Evolutionary conservation across 2,888 invertebrate species (phyloP).

Genomic region (Ypsolopha sequella): DNA sequence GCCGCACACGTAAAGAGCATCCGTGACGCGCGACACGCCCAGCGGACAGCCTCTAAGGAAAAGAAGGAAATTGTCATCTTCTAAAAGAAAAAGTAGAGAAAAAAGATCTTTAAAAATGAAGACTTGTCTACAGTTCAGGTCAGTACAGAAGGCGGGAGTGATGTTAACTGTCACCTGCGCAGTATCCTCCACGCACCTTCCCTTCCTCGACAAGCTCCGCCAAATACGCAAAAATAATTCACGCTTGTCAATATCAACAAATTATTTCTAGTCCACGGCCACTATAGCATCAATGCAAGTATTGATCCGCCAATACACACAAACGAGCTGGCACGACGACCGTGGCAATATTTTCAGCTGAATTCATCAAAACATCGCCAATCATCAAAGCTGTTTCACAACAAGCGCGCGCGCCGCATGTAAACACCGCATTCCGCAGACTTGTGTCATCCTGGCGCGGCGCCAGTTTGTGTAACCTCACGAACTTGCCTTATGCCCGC

Average conservation of each 20-base stretch:
- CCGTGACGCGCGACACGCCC: constrained; percentile 79
- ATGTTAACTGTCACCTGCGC: no score
- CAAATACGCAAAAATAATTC: no score
- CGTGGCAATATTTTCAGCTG: neutral
- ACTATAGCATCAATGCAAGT: no score
- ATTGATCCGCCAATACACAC: no score
- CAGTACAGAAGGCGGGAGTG: no score
- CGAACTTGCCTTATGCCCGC: constrained; percentile 27
- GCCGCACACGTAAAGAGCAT: constrained; percentile 82
- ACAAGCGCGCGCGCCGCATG: constrained; percentile 22
- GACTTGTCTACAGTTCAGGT: neutral
- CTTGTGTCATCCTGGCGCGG: constrained; percentile 54
- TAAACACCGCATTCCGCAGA: constrained; percentile 54
- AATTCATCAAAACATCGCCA: neutral
- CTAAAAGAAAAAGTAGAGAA: no score
- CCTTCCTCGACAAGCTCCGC: neutral
- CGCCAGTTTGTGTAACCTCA: constrained; percentile 55
- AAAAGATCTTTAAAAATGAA: constrained; percentile 8
- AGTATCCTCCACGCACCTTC: no score
- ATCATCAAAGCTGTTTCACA: neutral
- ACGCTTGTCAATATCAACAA: no score
- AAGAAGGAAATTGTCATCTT: no score
- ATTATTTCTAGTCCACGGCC: no score
- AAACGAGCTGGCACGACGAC: no score
- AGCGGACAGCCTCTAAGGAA: constrained; percentile 57